Conservation (phyloP, 2,113 vertebrate species). For the Falcunculus frontatus region DNA sequence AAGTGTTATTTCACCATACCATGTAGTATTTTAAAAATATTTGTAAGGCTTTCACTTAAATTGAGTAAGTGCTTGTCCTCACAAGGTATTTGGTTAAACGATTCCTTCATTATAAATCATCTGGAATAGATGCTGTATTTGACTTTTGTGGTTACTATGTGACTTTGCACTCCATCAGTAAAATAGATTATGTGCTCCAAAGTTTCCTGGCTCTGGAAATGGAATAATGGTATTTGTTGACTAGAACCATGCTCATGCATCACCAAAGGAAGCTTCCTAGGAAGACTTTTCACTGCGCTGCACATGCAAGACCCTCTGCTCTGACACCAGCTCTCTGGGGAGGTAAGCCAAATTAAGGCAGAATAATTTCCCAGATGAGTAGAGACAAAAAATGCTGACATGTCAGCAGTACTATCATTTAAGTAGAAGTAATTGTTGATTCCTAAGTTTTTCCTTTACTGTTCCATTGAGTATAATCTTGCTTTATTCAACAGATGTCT, state of each 20-base stretch:
- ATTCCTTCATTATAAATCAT: neutral
- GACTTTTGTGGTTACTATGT: neutral
- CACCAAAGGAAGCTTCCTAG: neutral
- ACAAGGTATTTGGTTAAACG: neutral
- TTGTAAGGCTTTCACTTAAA: neutral
- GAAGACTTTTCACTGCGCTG: neutral
- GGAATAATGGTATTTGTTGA: neutral
- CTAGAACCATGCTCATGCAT: neutral
- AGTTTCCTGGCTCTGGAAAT: neutral
- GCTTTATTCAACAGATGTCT: neutral
- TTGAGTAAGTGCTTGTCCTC: neutral
- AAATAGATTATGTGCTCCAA: neutral
- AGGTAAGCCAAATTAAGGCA: neutral
- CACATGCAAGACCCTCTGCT: neutral
- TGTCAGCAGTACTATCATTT: neutral
- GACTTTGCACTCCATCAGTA: neutral
- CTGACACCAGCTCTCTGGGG: neutral
- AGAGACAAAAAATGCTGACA: neutral
- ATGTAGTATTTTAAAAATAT: neutral
- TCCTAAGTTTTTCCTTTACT: neutral
- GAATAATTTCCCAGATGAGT: neutral
- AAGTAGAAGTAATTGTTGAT: neutral
- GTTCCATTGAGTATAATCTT: neutral
- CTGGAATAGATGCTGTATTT: neutral
- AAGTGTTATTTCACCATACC: neutral